These are phyloP conservation scores for Arge pagana DNA, from an alignment of 2,888 invertebrate genomes.

Conservation along the genomic window DNA sequence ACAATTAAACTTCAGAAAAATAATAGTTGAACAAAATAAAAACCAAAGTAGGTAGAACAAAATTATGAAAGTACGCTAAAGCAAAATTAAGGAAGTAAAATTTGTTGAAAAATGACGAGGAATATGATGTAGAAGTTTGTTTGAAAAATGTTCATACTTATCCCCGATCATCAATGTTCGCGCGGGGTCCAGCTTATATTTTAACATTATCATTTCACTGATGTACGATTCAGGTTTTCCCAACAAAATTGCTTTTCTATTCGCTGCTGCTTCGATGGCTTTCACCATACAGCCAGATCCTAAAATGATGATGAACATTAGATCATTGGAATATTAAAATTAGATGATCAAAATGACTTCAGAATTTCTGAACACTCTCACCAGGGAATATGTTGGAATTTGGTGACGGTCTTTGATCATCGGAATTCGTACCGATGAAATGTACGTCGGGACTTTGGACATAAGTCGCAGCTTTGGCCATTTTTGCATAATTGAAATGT, in stretches of 20 bases:
- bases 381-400: slow-evolving; percentile 46
- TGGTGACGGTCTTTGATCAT: slow-evolving; percentile 58
- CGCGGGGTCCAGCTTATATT: slow-evolving; percentile 77
- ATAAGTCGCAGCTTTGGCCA: slow-evolving; percentile 90
- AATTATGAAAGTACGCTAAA: too few relatives aligned
- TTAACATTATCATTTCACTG: slow-evolving; percentile 71
- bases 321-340: too few relatives aligned
- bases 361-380: slow-evolving; percentile 16
- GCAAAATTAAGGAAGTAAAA: too few relatives aligned
- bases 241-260: slow-evolving; percentile 76
- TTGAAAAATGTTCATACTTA: slow-evolving; percentile 61
- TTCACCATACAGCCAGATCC: slow-evolving; percentile 88
- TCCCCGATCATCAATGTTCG: slow-evolving; percentile 93
- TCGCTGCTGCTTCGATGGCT: slow-evolving; percentile 81
- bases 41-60: too few relatives aligned
- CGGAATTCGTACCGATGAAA: slow-evolving; percentile 93
- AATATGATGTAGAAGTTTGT: neutral
- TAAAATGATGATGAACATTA: slow-evolving; percentile 59
- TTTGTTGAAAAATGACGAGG: neutral
- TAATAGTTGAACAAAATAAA: too few relatives aligned
- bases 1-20: too few relatives aligned
- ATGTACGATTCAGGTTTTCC: slow-evolving; percentile 91
- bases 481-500: slow-evolving; percentile 88
- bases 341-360: neutral
- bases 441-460: slow-evolving; percentile 75